Evolutionary conservation across 2,888 invertebrate genomes (phyloP), one percentile per base, ranked within the genome.

Genomic region (Dryomyza anilis): DNA sequence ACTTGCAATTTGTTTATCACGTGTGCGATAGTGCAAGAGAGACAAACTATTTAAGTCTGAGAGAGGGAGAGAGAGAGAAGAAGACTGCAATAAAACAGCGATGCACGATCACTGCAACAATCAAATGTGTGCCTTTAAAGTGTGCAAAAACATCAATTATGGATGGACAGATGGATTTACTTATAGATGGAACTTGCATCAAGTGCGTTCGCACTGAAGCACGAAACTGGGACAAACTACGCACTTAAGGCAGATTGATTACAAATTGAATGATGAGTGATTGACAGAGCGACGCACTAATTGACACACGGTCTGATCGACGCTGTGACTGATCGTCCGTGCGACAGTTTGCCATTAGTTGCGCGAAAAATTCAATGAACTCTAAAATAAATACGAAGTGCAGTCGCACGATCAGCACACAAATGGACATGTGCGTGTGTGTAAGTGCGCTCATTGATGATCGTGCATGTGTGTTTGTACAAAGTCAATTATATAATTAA

Each of bases 171-270:
- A 58, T 14, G 30, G n/a, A n/a, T n/a, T n/a, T n/a, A n/a, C n/a
- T n/a, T n/a, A 5, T 39, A 36, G 23, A 23, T 36, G n/a, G 8
- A 39, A 29, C 29, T 21, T 58, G 58, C 70, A 61, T 59, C 66
- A 66, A 66, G 62, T 65, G 63, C 56, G 64, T 67, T 65, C 25
- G 64, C 65, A 68, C 64, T 64, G 58, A 66, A 43, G 58, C 65
- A 53, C 57, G 62, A 72, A 74, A 72, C 69, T 74, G 65, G 74
- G 74, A 68, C 74, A 74, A 71, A 71, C 67, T 72, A 69, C 71
- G 70, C 58, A 64, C 55, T 59, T 61, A 43, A 36, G 16, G 43
- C 25, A 50, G 39, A 60, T 33, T 19, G 61, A 61, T 61, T 52
- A 61, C 39, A 36, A 63, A 36, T n/a, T 33, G 48, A 36, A n/a